Evolutionary conservation across 2,888 invertebrate species (phyloP).

Genomic region (Plemyria rubiginata): DNA sequence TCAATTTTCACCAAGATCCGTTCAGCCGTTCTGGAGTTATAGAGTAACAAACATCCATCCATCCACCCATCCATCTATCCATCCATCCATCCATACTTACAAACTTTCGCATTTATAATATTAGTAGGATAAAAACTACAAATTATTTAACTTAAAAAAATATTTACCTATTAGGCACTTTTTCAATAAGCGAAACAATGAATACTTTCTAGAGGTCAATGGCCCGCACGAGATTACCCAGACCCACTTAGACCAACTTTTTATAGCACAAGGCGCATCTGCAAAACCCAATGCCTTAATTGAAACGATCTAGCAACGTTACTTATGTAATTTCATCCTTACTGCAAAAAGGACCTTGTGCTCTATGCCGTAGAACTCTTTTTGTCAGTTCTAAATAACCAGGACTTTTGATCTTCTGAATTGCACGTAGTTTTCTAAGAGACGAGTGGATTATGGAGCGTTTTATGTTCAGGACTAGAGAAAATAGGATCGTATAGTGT

Average conservation of each 20-base stretch:
- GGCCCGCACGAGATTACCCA: not conserved
- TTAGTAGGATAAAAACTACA: no score
- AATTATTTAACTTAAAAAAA: no score
- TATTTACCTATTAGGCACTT: not conserved
- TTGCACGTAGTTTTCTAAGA: conserved; percentile 2
- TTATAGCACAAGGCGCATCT: conserved; percentile 6
- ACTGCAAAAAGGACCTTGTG: not conserved
- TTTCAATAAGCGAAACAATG: not conserved
- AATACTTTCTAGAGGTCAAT: not conserved
- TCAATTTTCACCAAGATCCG: no score
- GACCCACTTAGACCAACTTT: conserved; percentile 11
- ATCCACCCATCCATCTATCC: no score
- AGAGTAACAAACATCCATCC: no score
- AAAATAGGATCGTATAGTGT: not conserved
- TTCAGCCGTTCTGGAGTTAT: no score
- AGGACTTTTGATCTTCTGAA: not conserved
- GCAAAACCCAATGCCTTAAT: conserved; percentile 10
- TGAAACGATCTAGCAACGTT: conserved; percentile 5
- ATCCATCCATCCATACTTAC: no score
- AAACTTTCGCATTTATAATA: no score
- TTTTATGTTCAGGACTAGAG: not conserved
- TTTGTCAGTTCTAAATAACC: not conserved
- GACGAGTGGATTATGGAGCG: no score
- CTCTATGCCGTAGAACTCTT: not conserved
- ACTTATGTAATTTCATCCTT: not conserved